These are phyloP conservation scores for Chelonia mydas DNA, from an alignment of 2,797 vertebrate species.

Conservation along the genomic window DNA sequence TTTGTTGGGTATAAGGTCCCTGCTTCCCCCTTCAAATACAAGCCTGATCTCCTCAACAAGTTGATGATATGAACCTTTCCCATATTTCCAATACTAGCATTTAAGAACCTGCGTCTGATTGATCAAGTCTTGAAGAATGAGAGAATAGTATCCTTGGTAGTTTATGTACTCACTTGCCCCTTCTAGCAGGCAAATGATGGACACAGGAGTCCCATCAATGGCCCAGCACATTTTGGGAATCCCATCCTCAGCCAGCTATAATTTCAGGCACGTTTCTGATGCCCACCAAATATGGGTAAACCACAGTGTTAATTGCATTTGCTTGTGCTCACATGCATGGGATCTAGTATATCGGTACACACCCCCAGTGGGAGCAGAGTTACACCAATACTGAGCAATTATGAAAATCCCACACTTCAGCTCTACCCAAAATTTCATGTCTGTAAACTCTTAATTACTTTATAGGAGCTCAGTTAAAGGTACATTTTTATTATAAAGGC, in stretches of 20 bases:
- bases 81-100: neutral
- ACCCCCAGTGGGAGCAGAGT: neutral
- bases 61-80: no score
- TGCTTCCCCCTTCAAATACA: neutral
- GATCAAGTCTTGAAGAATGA: neutral
- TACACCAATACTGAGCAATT: rapidly evolving
- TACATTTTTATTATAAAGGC: neutral
- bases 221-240: neutral
- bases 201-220: neutral
- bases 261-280: neutral
- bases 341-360: neutral
- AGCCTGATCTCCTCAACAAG: neutral
- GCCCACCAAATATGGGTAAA: no score
- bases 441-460: neutral
- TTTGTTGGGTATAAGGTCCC: neutral
- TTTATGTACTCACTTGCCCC: neutral
- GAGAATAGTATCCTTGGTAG: no score
- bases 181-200: neutral
- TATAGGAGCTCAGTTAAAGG: neutral
- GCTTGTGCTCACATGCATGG: neutral
- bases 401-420: neutral
- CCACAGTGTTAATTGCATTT: neutral
- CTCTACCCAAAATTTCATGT: neutral
- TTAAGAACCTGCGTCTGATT: neutral
- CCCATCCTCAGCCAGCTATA: neutral